A percentile compares a stretch with the other conserved stretches of the same genome.
Conservation (phyloP, 2,113 vertebrate species). For the Heliornis fulica region DNA sequence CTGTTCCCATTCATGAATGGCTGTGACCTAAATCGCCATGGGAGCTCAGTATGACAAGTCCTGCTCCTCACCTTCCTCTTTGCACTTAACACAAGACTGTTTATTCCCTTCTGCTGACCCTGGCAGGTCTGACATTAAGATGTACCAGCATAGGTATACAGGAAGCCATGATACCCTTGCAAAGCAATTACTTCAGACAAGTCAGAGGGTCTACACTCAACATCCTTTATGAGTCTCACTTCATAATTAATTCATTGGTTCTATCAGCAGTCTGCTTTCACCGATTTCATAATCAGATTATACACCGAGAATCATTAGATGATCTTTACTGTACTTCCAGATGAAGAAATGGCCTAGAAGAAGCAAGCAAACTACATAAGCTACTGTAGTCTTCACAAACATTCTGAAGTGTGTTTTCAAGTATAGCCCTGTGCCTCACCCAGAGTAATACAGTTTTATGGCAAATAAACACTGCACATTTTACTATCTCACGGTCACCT, state of each 20-base stretch:
- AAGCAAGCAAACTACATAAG: neutral
- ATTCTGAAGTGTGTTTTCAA: neutral
- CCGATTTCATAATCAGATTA: neutral
- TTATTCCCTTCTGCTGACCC: neutral
- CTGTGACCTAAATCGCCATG: rapidly evolving
- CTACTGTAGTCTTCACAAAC: neutral
- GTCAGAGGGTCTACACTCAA: neutral
- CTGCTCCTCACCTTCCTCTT: neutral
- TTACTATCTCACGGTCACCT: neutral
- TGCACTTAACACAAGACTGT: rapidly evolving
- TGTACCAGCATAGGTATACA: neutral
- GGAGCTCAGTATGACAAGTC: neutral
- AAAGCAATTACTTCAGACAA: neutral
- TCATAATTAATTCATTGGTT: neutral
- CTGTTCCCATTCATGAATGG: rapidly evolving
- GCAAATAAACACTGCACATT: neutral
- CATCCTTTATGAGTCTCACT: neutral
- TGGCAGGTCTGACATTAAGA: neutral
- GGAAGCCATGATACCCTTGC: neutral
- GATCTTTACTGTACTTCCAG: neutral
- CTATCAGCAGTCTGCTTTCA: neutral
- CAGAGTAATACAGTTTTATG: neutral
- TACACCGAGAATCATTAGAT: neutral
- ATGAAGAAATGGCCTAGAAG: neutral
- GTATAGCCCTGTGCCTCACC: neutral